A percentile compares a stretch with the other conserved stretches of the same genome.
Evolutionary conservation across 1,140 invertebrate genomes (phyloP).

Genomic region (Drosophila sp.): DNA sequence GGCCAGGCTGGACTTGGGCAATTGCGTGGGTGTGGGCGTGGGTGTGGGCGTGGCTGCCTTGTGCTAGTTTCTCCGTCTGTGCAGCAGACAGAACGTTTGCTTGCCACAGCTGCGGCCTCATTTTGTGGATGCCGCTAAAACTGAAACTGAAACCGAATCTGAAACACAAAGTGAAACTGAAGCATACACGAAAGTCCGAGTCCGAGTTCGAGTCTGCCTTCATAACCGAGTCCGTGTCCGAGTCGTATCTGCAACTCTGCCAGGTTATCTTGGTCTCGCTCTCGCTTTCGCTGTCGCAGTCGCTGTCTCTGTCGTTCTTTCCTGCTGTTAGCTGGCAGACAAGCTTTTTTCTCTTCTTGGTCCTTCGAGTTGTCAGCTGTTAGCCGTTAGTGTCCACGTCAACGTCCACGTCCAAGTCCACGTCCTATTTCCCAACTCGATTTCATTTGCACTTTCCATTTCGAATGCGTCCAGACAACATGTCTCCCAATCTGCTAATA

Average conservation of each 20-base stretch:
- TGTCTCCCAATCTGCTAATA: slow-evolving; percentile 44
- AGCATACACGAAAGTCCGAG: slow-evolving; percentile 2
- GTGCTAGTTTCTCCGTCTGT: slow-evolving; percentile 69
- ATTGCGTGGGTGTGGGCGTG: not conserved
- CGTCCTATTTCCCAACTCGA: slow-evolving; percentile 29
- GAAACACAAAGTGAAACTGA: slow-evolving; percentile 21
- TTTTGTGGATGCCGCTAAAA: slow-evolving; percentile 56
- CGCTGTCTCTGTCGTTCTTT: not conserved
- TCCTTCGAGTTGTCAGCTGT: slow-evolving; percentile 33
- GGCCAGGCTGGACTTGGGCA: not conserved
- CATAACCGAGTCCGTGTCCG: slow-evolving; percentile 1
- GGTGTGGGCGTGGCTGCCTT: slow-evolving; percentile 65
- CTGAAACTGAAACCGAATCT: slow-evolving; percentile 40
- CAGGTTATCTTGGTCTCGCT: no score
- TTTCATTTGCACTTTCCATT: slow-evolving; percentile 59
- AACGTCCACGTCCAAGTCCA: slow-evolving; percentile 18
- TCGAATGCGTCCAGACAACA: slow-evolving; percentile 42
- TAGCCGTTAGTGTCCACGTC: slow-evolving; percentile 28
- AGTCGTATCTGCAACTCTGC: slow-evolving; percentile 1
- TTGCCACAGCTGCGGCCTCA: slow-evolving; percentile 57
- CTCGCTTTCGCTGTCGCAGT: not conserved
- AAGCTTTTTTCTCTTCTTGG: slow-evolving; percentile 8
- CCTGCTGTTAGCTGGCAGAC: slow-evolving; percentile 22
- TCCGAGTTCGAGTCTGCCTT: slow-evolving; percentile 9
- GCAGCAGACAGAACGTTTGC: slow-evolving; percentile 50